Base-by-base conservation (phyloP, 2,888 invertebrate genomes). In the Nephrotoma appendiculata region DNA sequence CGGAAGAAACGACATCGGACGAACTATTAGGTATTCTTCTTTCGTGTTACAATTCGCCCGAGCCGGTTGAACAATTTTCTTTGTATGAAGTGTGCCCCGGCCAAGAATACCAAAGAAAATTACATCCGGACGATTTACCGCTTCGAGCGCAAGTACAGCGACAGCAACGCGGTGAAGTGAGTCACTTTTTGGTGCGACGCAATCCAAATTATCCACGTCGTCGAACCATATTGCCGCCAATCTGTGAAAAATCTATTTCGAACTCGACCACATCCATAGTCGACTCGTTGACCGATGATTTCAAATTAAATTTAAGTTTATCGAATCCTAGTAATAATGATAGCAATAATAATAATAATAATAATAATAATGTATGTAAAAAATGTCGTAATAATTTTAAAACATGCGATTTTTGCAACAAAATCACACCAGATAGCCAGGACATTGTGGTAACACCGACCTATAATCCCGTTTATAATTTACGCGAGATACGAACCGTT, bases 1-100 rank as follows among this genome's bases (percentile, higher is more conserved):
- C 97, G 88, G 97, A 97, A 89, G 94, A 96, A 89, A 98, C 98
- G 86, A 97, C 97, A 41, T 96, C 96, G 0, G 97, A 97, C 90
- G 98, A 98, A 92, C 93, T 98, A 88, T 94, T 98, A 88, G 95
- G 96, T 88, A 94, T 98, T 88, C 92, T 98, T 87, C 93, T 98
- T 87, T 96, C 95, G 89, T 97, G 97, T 92, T 97, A 96, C 91
- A 96, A 95, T 91, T 96, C 96, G 88, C 93, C 93, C 88, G 97
- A 97, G 90, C 94, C 95, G 41, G 96, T 97, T 2, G 97, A 97
- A 91, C 95, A 96, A 90, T 97, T 97, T 92, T 96, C 97, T 57
- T 92, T 97, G 57, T 97, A 97, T 91, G 97, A 97, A 94, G 96
- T 94, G 42, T 95, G 95, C 89, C 94, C 95, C 88, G 95, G 95